Evolutionary conservation across 2,113 vertebrate species (phyloP), one percentile per base, ranked within the genome.

Genomic region (Scomber scombrus): DNA sequence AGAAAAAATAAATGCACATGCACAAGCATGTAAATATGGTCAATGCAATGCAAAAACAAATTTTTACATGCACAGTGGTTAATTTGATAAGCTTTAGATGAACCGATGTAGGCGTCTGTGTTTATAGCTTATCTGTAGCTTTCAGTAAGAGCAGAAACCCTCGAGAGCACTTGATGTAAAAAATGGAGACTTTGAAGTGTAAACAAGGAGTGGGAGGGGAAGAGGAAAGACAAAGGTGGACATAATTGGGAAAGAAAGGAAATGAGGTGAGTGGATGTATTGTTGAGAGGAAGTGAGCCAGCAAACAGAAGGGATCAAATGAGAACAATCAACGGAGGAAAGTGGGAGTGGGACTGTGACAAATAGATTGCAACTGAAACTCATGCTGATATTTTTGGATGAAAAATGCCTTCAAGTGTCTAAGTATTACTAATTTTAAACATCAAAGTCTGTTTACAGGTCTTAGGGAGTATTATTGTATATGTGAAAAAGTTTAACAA

Each of bases 131-230:
- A 64, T 82, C 69, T 72, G 64, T 78, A 46, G 68, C 70, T 26
- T 19, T 40, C 50, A 62, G 47, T 49, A 56, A 15, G 15, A n/a
- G 43, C 47, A 54, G 34, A 70, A 51, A 71, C 62, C 49, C 73
- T 81, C 21, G 51, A 90, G 65, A 75, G 70, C 75, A 67, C 71
- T 87, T 75, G 50, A 43, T 84, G 71, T 71, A 45, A 34, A 75
- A 84, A 90, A 82, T 71, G 34, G 16, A 65, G 67, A 76, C 83
- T 85, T 88, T 89, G 83, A 85, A 89, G 79, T 79, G 51, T 58
- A 50, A 83, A 81, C 13, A 40, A 84, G 56, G 56, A 69, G 18
- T 9, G 62, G 3, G 19, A 52, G 61, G 56, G 55, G 47, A 67
- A 70, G 21, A 62, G 45, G 8, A 26, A 47, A 75, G 43, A 56